Conservation (phyloP, 1,140 invertebrate species). For the Ceratosolen solmsi region DNA sequence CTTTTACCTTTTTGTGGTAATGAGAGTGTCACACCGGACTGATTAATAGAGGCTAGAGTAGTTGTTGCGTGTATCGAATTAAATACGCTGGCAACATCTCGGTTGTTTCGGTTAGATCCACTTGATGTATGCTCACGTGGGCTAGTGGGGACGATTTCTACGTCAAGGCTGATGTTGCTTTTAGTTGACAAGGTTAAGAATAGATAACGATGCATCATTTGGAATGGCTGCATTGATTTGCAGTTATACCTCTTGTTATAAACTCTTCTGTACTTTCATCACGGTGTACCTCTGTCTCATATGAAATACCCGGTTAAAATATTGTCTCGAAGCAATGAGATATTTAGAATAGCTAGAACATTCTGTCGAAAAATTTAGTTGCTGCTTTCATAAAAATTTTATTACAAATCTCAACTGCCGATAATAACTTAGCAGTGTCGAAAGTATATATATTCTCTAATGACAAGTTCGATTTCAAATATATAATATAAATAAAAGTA, state of each 20-base stretch:
- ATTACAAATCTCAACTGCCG: too few species aligned
- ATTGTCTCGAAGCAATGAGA: not conserved
- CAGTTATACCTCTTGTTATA: not conserved
- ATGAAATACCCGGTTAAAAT: not conserved
- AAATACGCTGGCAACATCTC: not conserved
- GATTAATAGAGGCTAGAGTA: slow-evolving; percentile 29
- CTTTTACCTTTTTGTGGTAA: not conserved
- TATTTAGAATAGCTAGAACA: too few species aligned
- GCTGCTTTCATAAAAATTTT: too few species aligned
- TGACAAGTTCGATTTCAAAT: too few species aligned
- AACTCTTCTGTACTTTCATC: not conserved
- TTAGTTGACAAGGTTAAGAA: not conserved
- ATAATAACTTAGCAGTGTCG: too few species aligned
- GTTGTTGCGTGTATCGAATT: not conserved
- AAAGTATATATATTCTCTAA: too few species aligned
- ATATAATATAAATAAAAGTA: too few species aligned
- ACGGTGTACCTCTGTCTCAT: not conserved
- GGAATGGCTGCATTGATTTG: not conserved
- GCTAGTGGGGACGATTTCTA: not conserved
- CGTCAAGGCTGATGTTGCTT: not conserved
- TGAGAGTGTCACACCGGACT: slow-evolving; percentile 9
- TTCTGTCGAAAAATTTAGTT: too few species aligned
- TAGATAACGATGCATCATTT: not conserved
- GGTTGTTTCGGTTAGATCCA: too few species aligned
- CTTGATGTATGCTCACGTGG: not conserved